A percentile compares a stretch with the other conserved stretches of the same genome.
phyloP scores from a whole-genome alignment of 2,113 vertebrate species.

The Heterocephalus glaber region DNA sequence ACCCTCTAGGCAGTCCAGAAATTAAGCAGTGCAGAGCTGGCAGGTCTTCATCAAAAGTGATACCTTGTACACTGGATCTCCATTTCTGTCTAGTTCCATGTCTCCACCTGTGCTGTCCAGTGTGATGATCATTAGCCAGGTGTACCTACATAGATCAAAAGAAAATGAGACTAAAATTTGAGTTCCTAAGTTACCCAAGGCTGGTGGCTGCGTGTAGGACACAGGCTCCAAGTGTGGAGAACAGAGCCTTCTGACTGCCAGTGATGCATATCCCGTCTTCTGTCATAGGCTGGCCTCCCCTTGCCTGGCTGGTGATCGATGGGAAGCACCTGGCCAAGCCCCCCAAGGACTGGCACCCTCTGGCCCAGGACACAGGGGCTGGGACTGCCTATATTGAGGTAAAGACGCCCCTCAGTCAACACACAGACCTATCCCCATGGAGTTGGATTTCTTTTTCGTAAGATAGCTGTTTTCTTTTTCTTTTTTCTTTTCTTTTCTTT shows the following conservation, averaged over 20 bases:
- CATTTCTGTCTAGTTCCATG: neutral
- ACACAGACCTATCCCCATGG: rapidly evolving
- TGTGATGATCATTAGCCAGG: neutral
- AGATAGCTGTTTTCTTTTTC: no score
- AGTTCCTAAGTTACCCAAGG: no score
- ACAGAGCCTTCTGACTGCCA: neutral
- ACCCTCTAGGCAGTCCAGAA: neutral
- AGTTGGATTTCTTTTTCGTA: neutral
- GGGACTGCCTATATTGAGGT: conserved; percentile 96
- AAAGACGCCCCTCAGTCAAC: neutral
- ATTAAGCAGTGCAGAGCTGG: neutral
- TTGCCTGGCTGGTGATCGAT: conserved; percentile 97
- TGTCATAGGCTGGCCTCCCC: conserved; percentile 92
- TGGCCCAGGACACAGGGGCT: conserved; percentile 87
- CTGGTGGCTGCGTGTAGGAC: rapidly evolving
- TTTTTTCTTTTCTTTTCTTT: neutral
- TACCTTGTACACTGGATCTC: neutral
- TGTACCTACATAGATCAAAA: neutral
- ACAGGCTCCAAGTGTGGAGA: neutral
- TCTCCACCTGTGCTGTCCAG: rapidly evolving
- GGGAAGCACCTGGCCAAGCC: conserved; percentile 96
- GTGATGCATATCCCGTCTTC: neutral
- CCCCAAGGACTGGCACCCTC: conserved; percentile 94
- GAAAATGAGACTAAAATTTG: neutral
- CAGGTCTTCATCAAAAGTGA: neutral